Conservation (phyloP, 2,113 vertebrate genomes). For the Dicerorhinus sumatrensis region DNA sequence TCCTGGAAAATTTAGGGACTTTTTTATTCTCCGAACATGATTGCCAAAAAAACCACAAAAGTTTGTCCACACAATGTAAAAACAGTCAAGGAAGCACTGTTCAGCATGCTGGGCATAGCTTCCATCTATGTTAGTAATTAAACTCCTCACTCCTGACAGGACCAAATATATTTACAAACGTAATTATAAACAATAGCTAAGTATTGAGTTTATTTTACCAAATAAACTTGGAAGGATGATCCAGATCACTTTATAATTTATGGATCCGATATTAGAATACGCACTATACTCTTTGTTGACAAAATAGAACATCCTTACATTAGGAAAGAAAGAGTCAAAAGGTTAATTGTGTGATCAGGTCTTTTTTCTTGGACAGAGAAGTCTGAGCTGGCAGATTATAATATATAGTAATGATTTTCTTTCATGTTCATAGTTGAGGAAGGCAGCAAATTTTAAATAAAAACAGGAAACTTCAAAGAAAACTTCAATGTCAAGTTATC, state of each 20-base stretch:
- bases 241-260: neutral
- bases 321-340: neutral
- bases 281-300: neutral
- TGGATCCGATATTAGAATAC: neutral
- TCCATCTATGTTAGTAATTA: neutral
- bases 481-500: neutral
- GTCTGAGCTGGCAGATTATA: neutral
- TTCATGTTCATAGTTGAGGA: neutral
- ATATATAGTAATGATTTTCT: neutral
- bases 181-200: neutral
- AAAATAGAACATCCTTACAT: neutral
- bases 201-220: neutral
- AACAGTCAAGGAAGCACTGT: neutral
- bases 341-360: neutral
- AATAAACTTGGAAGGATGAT: neutral
- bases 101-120: no score
- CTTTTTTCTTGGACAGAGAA: neutral
- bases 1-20: neutral
- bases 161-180: neutral
- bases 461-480: neutral
- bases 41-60: neutral
- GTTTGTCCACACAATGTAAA: neutral
- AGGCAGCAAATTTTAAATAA: neutral
- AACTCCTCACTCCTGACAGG: neutral
- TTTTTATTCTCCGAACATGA: neutral